These are phyloP conservation scores for Rhamphomyia laevipes DNA, from an alignment of 2,888 invertebrate species.

Conservation along the genomic window DNA sequence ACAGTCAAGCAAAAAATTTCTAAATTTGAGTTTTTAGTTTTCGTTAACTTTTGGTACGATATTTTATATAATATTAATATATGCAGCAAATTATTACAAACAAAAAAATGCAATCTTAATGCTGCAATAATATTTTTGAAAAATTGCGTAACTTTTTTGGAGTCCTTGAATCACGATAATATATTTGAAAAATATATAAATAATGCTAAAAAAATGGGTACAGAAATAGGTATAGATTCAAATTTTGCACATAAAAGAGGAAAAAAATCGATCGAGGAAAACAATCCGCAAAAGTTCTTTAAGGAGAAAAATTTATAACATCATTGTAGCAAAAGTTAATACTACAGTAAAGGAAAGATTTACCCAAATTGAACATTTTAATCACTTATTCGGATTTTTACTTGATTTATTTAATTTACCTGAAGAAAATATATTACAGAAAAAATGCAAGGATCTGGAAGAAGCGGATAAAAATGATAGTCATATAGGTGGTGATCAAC, in stretches of 20 bases:
- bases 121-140: constrained; percentile 1
- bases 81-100: background rate
- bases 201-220: background rate
- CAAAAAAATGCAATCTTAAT: background rate
- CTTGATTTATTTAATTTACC: background rate
- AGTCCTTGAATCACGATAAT: constrained; percentile 1
- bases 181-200: background rate
- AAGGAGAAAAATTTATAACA: background rate
- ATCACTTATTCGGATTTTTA: background rate
- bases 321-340: background rate
- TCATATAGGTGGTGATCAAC: background rate
- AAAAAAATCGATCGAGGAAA: background rate
- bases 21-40: too few relatives aligned
- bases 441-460: background rate
- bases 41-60: too few relatives aligned
- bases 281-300: background rate
- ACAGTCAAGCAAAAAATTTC: too few relatives aligned
- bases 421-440: constrained; percentile 1
- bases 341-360: background rate
- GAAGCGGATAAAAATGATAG: too few relatives aligned
- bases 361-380: background rate
- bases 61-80: background rate
- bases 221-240: background rate
- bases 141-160: background rate
- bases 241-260: background rate